Conservation (phyloP, 2,113 vertebrate species). For the Mandrillus leucophaeus region DNA sequence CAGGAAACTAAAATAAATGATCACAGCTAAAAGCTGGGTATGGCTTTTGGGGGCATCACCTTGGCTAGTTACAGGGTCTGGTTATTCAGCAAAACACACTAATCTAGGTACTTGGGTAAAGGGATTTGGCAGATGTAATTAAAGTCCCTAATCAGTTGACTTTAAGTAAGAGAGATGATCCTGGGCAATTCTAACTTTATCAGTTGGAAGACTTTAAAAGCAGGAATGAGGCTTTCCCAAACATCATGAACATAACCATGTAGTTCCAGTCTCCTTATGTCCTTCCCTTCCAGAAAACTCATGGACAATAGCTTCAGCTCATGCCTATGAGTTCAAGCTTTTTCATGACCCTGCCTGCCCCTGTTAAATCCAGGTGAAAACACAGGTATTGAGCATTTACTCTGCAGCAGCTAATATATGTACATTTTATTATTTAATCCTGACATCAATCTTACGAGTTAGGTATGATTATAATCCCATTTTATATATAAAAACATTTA, state of each 20-base stretch:
- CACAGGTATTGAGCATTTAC: neutral
- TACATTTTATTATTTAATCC: neutral
- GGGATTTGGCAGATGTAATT: neutral
- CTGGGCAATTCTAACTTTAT: neutral
- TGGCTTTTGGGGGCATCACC: neutral
- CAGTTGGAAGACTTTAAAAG: neutral
- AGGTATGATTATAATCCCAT: neutral
- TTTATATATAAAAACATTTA: neutral
- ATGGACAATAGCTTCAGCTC: neutral
- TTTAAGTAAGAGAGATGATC: neutral
- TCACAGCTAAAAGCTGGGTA: neutral
- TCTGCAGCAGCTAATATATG: neutral
- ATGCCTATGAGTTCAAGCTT: too few species aligned
- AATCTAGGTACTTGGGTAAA: neutral
- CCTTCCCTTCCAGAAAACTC: neutral
- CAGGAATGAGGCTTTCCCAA: neutral
- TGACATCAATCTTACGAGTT: neutral
- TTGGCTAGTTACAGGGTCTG: neutral
- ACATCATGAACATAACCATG: neutral
- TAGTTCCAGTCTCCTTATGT: neutral
- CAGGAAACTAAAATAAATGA: neutral
- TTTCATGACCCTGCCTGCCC: neutral
- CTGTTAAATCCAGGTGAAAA: neutral
- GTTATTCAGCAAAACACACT: neutral
- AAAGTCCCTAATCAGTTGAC: neutral